Percentiles rank a stretch among this genome's conserved stretches.
These are phyloP conservation scores for Amphipoea lucens DNA, from an alignment of 2,888 invertebrate species.

Conservation along the genomic window DNA sequence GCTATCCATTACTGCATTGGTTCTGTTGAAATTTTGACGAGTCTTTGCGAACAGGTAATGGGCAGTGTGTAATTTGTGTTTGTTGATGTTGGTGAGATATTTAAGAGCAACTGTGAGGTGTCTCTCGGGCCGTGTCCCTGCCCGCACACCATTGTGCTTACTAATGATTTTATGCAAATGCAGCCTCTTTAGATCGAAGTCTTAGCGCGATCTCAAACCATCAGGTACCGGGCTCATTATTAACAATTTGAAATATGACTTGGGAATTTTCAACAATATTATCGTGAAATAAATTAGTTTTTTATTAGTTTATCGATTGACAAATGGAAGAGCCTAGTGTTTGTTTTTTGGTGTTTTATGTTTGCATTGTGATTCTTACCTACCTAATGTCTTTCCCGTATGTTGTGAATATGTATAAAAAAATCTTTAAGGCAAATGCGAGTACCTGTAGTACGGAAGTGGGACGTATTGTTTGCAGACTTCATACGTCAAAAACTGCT, in stretches of 20 bases:
- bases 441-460: neutral
- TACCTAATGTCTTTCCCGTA: neutral
- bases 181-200: conserved; percentile 90
- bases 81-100: conserved; percentile 72
- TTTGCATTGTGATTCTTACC: neutral
- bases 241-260: conserved; percentile 90
- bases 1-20: conserved; percentile 73
- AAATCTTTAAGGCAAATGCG: neutral
- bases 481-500: too few relatives aligned
- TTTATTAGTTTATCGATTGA: conserved; percentile 76
- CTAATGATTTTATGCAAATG: conserved; percentile 91
- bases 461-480: neutral
- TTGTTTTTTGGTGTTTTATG: conserved; percentile 5
- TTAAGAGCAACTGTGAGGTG: conserved; percentile 85
- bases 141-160: conserved; percentile 90
- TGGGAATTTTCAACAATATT: conserved; percentile 84
- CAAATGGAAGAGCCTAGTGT: conserved; percentile 54
- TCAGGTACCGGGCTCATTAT: conserved; percentile 90
- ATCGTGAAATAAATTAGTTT: conserved; percentile 82
- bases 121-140: conserved; percentile 88
- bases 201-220: conserved; percentile 90
- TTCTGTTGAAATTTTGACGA: neutral
- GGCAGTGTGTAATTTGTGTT: conserved; percentile 37
- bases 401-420: neutral
- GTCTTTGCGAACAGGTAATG: conserved; percentile 67